A percentile compares a stretch with the other conserved stretches of the same genome.
Evolutionary conservation across 2,113 vertebrate species (phyloP).

Genomic region (Gnathonemus longibarbis): DNA sequence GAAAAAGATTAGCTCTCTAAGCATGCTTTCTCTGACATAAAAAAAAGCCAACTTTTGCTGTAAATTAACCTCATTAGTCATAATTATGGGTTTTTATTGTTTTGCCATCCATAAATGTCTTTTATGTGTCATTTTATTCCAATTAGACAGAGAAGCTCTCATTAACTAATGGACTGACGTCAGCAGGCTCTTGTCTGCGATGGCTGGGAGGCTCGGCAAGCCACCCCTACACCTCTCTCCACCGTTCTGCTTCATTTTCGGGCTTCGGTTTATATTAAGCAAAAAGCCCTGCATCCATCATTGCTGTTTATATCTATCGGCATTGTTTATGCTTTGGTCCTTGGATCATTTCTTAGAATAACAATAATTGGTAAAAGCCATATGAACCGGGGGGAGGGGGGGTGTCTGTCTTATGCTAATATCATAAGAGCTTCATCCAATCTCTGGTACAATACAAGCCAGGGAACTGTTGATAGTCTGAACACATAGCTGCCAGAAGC

Average conservation of each 20-base stretch:
- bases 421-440: not conserved
- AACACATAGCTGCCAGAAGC: not conserved
- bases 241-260: not conserved
- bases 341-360: not conserved
- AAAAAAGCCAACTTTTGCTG: not conserved
- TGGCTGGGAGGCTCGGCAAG: not conserved
- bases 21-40: not conserved
- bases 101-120: conserved; percentile 15
- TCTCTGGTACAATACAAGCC: not conserved
- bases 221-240: not conserved
- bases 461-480: not conserved
- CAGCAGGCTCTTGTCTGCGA: not conserved
- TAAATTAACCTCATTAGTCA: conserved; percentile 14
- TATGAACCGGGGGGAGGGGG: not conserved
- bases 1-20: not conserved
- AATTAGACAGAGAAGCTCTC: conserved; percentile 4
- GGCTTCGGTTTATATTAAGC: not conserved
- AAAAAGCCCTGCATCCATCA: not conserved
- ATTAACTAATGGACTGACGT: conserved; percentile 12
- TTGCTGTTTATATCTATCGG: not conserved
- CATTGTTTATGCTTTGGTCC: not conserved
- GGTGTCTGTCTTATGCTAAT: not conserved
- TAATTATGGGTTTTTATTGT: conserved; percentile 7
- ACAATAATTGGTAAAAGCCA: not conserved
- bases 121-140: conserved; percentile 3